phyloP scores from a whole-genome alignment of 2,888 invertebrate genomes.

The Lochmaea crataegi region DNA sequence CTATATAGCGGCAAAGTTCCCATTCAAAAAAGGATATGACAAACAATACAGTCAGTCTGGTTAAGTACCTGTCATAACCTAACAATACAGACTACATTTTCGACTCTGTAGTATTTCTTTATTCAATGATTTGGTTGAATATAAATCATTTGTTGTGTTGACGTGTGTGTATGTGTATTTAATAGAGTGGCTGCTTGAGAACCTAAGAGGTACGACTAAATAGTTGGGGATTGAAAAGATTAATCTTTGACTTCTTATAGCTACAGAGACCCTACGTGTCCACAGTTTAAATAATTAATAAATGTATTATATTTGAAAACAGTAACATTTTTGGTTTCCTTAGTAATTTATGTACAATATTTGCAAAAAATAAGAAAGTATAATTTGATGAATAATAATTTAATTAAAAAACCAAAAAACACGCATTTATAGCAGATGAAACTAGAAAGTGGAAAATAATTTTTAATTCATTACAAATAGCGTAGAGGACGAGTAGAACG shows the following conservation, averaged over 20 bases:
- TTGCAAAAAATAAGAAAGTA: too few species aligned
- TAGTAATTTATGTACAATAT: background rate
- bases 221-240: constrained; percentile 19
- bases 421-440: too few species aligned
- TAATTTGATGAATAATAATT: too few species aligned
- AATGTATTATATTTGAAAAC: background rate
- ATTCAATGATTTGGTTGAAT: constrained; percentile 39
- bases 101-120: constrained; percentile 36
- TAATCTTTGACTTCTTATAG: constrained; percentile 16
- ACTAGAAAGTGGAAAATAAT: too few species aligned
- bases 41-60: constrained; percentile 40
- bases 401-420: too few species aligned
- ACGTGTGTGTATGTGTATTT: constrained; percentile 38
- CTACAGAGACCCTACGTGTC: constrained; percentile 2
- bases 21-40: constrained; percentile 40
- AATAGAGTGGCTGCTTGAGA: constrained; percentile 35
- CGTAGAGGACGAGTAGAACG: too few species aligned
- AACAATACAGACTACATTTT: constrained; percentile 39
- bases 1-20: constrained; percentile 33
- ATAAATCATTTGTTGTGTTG: constrained; percentile 42
- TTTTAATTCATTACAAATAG: too few species aligned
- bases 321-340: background rate
- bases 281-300: background rate
- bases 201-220: constrained; percentile 19
- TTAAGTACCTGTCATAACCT: constrained; percentile 42